Evolutionary conservation across 23 tunicate species (phyloP).

Genomic region (Phallusia fumigata): DNA sequence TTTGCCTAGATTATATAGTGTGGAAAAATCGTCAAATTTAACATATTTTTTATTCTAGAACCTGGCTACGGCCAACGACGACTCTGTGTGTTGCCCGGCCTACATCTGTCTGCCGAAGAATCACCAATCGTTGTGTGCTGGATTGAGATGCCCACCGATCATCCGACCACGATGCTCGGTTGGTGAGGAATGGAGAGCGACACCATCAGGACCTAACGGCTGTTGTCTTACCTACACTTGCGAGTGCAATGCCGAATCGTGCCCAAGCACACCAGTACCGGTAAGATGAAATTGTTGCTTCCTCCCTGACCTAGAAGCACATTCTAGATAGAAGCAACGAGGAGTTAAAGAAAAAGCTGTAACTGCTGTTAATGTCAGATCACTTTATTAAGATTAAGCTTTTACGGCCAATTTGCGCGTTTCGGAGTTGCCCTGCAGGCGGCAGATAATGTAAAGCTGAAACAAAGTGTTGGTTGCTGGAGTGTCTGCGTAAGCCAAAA

Average conservation of each 20-base stretch:
- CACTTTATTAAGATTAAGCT: too few relatives aligned
- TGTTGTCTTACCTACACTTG: conserved; percentile 89
- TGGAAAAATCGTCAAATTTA: background rate
- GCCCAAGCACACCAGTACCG: conserved; percentile 76
- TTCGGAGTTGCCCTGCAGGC: too few relatives aligned
- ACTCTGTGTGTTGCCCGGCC: conserved; percentile 80
- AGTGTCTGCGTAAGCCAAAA: too few relatives aligned
- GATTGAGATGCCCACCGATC: conserved; percentile 74
- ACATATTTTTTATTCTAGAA: conserved; percentile 23
- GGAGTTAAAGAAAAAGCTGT: too few relatives aligned
- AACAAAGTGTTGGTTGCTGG: too few relatives aligned
- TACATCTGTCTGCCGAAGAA: conserved; percentile 81
- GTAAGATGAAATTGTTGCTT: conserved; percentile 29
- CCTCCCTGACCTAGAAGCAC: too few relatives aligned
- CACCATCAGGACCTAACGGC: conserved; percentile 56
- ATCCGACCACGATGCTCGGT: conserved; percentile 82
- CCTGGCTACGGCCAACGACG: conserved; percentile 62
- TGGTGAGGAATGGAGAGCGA: conserved; percentile 73
- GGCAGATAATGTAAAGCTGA: too few relatives aligned
- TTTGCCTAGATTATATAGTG: too few relatives aligned
- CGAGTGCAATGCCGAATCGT: conserved; percentile 77
- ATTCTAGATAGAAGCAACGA: too few relatives aligned
- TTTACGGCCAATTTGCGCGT: too few relatives aligned
- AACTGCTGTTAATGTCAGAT: too few relatives aligned
- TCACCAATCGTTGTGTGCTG: conserved; percentile 70